phyloP scores from a whole-genome alignment of 2,888 invertebrate species.

The Malthinus flaveolus region DNA sequence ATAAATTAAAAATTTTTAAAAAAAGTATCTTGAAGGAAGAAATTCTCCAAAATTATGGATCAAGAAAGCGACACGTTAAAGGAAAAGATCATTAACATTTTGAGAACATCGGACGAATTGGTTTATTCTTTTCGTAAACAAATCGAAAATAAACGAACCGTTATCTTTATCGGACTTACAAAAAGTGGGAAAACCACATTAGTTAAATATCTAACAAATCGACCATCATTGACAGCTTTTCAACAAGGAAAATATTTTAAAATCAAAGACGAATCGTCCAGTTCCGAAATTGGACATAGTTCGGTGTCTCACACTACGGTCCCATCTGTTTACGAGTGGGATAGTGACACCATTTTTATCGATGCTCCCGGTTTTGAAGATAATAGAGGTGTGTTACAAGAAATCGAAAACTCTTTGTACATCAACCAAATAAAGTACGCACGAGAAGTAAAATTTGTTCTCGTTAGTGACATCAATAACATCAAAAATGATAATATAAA shows the following conservation, averaged over 20 bases:
- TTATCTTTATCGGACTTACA: constrained; percentile 19
- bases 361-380: constrained; percentile 25
- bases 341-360: constrained; percentile 2
- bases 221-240: constrained; percentile 8
- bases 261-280: neutral
- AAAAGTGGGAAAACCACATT: constrained; percentile 20
- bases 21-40: too few species aligned
- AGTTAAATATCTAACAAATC: constrained; percentile 11
- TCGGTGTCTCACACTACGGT: constrained; percentile 12
- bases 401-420: constrained; percentile 16
- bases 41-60: too few species aligned
- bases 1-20: too few species aligned
- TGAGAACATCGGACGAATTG: constrained; percentile 1
- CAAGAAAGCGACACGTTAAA: too few species aligned
- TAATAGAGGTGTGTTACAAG: constrained; percentile 18
- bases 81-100: too few species aligned
- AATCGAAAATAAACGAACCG: constrained; percentile 11
- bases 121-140: constrained; percentile 2
- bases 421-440: constrained; percentile 22
- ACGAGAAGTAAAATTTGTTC: constrained; percentile 11
- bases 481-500: constrained; percentile 18
- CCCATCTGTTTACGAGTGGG: constrained; percentile 5
- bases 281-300: constrained; percentile 13
- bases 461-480: constrained; percentile 13
- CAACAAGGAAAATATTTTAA: constrained; percentile 6